These are phyloP conservation scores for Oppia nitens DNA, from an alignment of 1,140 invertebrate species.

Conservation along the genomic window DNA sequence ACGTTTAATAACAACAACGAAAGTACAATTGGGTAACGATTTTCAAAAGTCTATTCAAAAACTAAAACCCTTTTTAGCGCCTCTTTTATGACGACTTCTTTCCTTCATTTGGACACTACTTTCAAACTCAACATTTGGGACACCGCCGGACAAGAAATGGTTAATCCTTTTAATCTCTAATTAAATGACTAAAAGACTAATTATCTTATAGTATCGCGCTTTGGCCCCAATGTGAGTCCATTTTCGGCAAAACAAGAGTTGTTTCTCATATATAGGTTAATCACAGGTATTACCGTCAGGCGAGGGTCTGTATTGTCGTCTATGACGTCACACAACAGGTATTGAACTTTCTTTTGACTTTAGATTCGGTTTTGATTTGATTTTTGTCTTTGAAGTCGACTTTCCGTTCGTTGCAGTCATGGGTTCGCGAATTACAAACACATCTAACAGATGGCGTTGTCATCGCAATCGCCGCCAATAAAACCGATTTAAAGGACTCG, in stretches of 20 bases:
- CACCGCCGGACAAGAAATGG: slow-evolving; percentile 71
- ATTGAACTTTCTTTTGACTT: slow-evolving; percentile 11
- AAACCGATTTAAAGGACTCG: slow-evolving; percentile 27
- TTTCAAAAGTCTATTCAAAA: neutral
- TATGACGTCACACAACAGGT: slow-evolving; percentile 68
- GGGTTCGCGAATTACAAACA: slow-evolving; percentile 29
- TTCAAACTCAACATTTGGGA: slow-evolving; percentile 47
- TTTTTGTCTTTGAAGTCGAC: slow-evolving; percentile 16
- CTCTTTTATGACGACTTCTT: slow-evolving; percentile 34
- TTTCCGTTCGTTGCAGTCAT: slow-evolving; percentile 29
- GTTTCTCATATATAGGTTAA: neutral
- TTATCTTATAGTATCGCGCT: slow-evolving; percentile 53
- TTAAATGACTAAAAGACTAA: slow-evolving; percentile 5
- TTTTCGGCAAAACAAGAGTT: too few relatives aligned
- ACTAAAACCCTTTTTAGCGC: slow-evolving; percentile 21
- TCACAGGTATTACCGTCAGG: slow-evolving; percentile 56
- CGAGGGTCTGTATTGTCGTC: slow-evolving; percentile 73
- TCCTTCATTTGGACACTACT: slow-evolving; percentile 28
- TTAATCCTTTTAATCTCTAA: slow-evolving; percentile 5
- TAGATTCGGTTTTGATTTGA: neutral
- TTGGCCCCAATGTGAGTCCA: slow-evolving; percentile 75
- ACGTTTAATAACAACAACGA: slow-evolving; percentile 28
- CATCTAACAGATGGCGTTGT: slow-evolving; percentile 28
- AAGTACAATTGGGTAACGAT: slow-evolving; percentile 31
- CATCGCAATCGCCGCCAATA: slow-evolving; percentile 32